Base-by-base conservation (phyloP, 2,888 invertebrate genomes). In the Philhelius pedissequus region DNA sequence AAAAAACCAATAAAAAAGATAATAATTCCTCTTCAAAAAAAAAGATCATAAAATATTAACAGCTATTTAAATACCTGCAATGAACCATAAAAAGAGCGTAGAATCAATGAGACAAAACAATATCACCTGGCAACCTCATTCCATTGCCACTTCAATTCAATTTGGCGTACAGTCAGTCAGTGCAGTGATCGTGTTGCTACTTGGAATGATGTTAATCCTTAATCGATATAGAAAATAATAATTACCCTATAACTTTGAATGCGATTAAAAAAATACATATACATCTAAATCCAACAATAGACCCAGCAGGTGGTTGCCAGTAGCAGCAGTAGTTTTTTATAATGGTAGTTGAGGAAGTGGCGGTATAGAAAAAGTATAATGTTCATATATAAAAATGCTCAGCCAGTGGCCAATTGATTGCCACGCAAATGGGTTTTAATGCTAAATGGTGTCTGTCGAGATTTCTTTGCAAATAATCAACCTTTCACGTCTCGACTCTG, bases 391-490 rank as follows among this genome's bases (percentile, higher is more conserved):
- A 8, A 3, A 43, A 8, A 25, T 13, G 20, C 20, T 32, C 40
- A 30, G 48, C 20, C 64, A 45, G 64, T 22, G 32, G 32, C 27
- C 40, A 43, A 43, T 52, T 60, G 60, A 60, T 43, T 62, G 78
- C 78, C 78, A 78, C 73, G 73, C 73, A 74, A 83, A 83, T 83
- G 78, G 74, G 56, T 69, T 73, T 58, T 52, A 69, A 56, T 70
- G 52, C 64, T 75, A 75, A 69, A 80, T 64, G 32, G 52, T 56
- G 58, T 76, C 60, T 82, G 71, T 8, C 11, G 64, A 32, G 77
- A 78, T 82, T 78, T 78, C 45, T 68, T 73, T 73, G 69, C 54
- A 64, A 54, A 54, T 69, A 83, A 83, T 79, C 78, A 78, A 82
- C 83, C 74, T 79, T 79, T 75, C 79, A 74, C 83, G 82, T 81